Percentiles rank a stretch among this genome's conserved stretches.
Conservation (phyloP, 1,140 invertebrate genomes). For the Drosophila parvula region DNA sequence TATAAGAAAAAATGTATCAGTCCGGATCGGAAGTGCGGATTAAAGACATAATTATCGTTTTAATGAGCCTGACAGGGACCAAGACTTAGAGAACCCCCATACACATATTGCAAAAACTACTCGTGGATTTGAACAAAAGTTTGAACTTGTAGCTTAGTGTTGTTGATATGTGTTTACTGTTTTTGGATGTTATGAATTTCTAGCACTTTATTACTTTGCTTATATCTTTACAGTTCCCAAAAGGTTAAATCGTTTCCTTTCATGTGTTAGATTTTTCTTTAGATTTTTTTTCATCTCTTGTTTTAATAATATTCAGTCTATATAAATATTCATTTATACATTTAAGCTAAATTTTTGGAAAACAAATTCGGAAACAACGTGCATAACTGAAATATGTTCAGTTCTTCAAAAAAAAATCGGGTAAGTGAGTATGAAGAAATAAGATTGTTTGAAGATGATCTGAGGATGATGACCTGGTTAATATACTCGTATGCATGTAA, state of each 20-base stretch:
- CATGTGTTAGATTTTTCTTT: constrained; percentile 48
- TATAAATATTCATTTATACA: constrained; percentile 83
- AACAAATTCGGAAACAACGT: constrained; percentile 38
- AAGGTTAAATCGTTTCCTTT: constrained; percentile 36
- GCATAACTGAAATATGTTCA: constrained; percentile 50
- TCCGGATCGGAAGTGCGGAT: too few relatives aligned
- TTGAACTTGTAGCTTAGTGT: constrained; percentile 36
- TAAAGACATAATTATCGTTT: too few relatives aligned
- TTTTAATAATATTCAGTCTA: constrained; percentile 83
- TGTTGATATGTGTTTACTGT: constrained; percentile 76
- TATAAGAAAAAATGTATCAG: too few relatives aligned
- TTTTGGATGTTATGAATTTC: constrained; percentile 55
- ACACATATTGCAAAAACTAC: neutral
- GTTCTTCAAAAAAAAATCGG: constrained; percentile 65
- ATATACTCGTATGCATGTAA: constrained; percentile 57
- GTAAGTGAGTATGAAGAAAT: constrained; percentile 27
- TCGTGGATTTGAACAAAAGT: constrained; percentile 6
- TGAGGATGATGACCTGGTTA: constrained; percentile 16
- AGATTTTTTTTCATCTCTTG: constrained; percentile 42
- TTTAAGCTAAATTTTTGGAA: constrained; percentile 64
- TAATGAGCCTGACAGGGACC: too few relatives aligned
- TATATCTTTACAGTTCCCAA: constrained; percentile 51
- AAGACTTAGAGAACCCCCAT: neutral
- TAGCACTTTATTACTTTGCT: constrained; percentile 35
- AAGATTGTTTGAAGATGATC: constrained; percentile 15